A percentile compares a stretch with the other conserved stretches of the same genome.
phyloP scores from a whole-genome alignment of 2,888 invertebrate species.

The Nomada flava region DNA sequence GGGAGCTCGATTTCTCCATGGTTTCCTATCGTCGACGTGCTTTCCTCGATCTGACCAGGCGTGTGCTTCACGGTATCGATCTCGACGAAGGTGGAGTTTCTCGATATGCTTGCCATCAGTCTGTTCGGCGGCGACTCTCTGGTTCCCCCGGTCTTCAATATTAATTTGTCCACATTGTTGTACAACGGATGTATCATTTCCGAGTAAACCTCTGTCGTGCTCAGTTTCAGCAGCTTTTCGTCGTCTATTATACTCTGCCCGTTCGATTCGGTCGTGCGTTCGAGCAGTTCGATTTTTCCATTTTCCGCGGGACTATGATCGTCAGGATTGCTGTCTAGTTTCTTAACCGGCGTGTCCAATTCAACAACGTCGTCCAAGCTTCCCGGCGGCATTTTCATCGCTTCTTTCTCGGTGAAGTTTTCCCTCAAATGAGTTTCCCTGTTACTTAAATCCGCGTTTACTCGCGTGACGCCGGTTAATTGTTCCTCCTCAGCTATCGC shows the following conservation, averaged over 20 bases:
- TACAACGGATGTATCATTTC: slow-evolving; percentile 71
- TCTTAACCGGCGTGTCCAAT: slow-evolving; percentile 61
- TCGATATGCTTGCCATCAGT: slow-evolving; percentile 51
- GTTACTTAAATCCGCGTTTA: background rate
- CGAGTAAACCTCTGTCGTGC: slow-evolving; percentile 74
- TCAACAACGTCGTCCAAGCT: slow-evolving; percentile 65
- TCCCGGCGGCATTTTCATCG: slow-evolving; percentile 6
- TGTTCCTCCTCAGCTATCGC: background rate
- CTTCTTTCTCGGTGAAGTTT: slow-evolving; percentile 31
- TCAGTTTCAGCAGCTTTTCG: slow-evolving; percentile 60
- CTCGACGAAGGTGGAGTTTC: slow-evolving; percentile 79
- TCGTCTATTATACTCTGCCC: slow-evolving; percentile 62
- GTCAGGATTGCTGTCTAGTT: slow-evolving; percentile 50
- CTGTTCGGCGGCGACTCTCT: slow-evolving; percentile 35
- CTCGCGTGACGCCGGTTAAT: background rate
- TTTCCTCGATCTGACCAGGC: slow-evolving; percentile 48
- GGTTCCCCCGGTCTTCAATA: slow-evolving; percentile 32
- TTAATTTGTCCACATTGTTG: slow-evolving; percentile 71
- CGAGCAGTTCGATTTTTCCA: slow-evolving; percentile 63
- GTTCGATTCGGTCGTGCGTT: slow-evolving; percentile 42
- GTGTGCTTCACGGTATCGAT: slow-evolving; percentile 70
- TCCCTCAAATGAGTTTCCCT: slow-evolving; percentile 1
- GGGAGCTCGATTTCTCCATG: slow-evolving; percentile 17
- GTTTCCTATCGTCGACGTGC: background rate
- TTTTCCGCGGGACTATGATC: slow-evolving; percentile 54